Conservation (phyloP, 1,140 invertebrate genomes). For the Thaumetopoea pityocampa region DNA sequence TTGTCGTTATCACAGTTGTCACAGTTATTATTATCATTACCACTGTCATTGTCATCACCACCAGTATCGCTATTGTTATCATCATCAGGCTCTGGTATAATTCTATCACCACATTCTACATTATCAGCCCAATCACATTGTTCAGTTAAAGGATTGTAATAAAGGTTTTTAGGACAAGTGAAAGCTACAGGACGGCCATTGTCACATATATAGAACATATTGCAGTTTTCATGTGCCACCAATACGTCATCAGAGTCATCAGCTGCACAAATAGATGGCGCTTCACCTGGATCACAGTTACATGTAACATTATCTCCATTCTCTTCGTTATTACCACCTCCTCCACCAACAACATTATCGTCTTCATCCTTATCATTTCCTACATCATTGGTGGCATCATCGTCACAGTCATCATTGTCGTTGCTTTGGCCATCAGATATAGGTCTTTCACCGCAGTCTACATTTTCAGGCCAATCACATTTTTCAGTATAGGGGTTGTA, state of each 20-base stretch:
- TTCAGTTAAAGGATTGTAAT: constrained; percentile 76
- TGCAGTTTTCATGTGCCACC: constrained; percentile 36
- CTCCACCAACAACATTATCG: constrained; percentile 54
- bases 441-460: constrained; percentile 47
- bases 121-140: constrained; percentile 78
- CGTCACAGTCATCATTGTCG: constrained; percentile 1
- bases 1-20: constrained; percentile 1
- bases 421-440: constrained; percentile 3
- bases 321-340: constrained; percentile 4
- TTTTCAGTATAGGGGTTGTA: constrained; percentile 76
- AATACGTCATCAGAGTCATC: constrained; percentile 25
- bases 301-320: neutral
- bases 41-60: constrained; percentile 1
- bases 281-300: constrained; percentile 19
- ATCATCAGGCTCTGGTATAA: constrained; percentile 16
- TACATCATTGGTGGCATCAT: neutral
- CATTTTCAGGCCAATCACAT: constrained; percentile 78
- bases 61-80: constrained; percentile 3
- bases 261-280: constrained; percentile 24
- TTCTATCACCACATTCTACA: constrained; percentile 57
- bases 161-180: constrained; percentile 57
- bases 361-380: constrained; percentile 2
- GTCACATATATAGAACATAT: constrained; percentile 35
- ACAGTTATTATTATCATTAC: neutral
- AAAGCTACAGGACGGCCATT: constrained; percentile 25